Evolutionary conservation across 2,888 invertebrate genomes (phyloP).

Genomic region (Lamproptera curius): DNA sequence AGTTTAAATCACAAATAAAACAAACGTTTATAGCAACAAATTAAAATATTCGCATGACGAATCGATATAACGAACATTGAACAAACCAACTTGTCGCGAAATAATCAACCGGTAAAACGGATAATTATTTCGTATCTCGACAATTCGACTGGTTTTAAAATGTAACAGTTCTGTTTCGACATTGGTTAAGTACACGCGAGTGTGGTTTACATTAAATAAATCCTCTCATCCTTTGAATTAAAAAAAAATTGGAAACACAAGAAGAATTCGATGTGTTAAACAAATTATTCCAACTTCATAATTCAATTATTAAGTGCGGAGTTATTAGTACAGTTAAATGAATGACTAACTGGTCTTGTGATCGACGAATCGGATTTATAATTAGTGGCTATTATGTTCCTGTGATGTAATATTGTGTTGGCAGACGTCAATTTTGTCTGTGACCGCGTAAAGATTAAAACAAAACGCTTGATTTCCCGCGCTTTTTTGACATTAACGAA

Average conservation of each 20-base stretch:
- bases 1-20: too few species aligned
- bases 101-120: too few species aligned
- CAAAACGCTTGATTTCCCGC: background rate
- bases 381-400: constrained; percentile 11
- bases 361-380: constrained; percentile 12
- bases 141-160: background rate
- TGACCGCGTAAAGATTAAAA: background rate
- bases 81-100: too few species aligned
- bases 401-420: constrained; percentile 13
- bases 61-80: too few species aligned
- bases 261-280: too few species aligned
- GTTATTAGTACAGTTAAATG: constrained; percentile 8
- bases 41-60: too few species aligned
- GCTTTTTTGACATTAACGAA: background rate
- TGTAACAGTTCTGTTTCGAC: background rate
- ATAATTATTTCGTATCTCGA: too few species aligned
- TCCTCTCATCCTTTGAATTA: too few species aligned
- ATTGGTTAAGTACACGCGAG: too few species aligned
- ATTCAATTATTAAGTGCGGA: constrained; percentile 12
- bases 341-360: constrained; percentile 8
- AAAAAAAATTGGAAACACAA: too few species aligned
- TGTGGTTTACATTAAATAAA: too few species aligned
- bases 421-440: background rate
- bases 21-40: too few species aligned
- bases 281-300: constrained; percentile 11